Evolutionary conservation across 2,888 invertebrate genomes (phyloP), one percentile per base, ranked within the genome.

Genomic region (Helleia helle): DNA sequence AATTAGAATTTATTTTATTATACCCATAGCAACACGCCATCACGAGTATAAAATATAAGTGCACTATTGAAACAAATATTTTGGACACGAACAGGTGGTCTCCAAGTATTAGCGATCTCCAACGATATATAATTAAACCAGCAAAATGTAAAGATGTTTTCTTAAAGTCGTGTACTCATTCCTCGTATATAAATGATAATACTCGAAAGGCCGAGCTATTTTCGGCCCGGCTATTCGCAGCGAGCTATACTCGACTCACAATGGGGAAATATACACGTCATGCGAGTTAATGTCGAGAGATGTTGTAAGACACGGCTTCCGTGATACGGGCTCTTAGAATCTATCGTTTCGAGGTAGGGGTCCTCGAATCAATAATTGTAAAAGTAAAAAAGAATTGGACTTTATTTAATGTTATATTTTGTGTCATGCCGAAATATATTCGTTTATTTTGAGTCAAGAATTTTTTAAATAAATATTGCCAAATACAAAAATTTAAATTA

Each of bases 161-260:
- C 40, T 31, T 17, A 31, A 40, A 40, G 31, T 40, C 31, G 31
- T 17, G 31, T 31, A 31, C 31, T 31, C 31, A 40, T 31, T 40
- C 40, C 40, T 17, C 40, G 30, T 40, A 26, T 34, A 40, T 40
- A 40, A 31, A 39, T 47, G 41, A 47, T 42, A 48, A 47, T 49
- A 47, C 48, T 43, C 43, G 42, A 46, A 44, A 48, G 41, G 41
- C 49, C 48, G 44, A 17, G 42, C 46, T 49, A 50, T 49, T 53
- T 22, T 41, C 17, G 36, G 50, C 42, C 47, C 37, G 13, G 29
- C 42, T 52, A 50, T 51, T 53, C 43, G 44, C 36, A 41, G 49
- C 49, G 42, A 31, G 42, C 48, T 47, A 42, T 42, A 45, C 45
- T 45, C 36, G 36, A 40, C 26, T 26, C 22, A 48, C 44, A 47